These are phyloP conservation scores for Sisor rabdophorus DNA, from an alignment of 2,113 vertebrate species.

Conservation along the genomic window DNA sequence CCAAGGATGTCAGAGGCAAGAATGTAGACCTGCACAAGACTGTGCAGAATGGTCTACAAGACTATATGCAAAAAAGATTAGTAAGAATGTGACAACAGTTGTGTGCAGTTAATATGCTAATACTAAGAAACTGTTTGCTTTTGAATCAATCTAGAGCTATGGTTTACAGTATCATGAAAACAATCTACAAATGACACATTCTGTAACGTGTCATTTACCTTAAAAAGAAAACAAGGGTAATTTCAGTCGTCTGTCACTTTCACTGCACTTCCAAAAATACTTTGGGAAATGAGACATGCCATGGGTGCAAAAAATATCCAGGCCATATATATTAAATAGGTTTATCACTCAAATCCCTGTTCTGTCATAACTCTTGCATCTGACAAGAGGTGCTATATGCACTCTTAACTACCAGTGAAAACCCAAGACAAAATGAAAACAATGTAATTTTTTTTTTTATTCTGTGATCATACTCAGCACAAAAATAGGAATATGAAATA, in stretches of 20 bases:
- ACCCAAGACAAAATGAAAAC: not conserved
- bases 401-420: not conserved
- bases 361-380: not conserved
- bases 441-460: not conserved
- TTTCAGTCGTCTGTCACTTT: not conserved
- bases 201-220: not conserved
- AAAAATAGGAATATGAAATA: not conserved
- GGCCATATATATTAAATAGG: not conserved
- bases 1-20: too few species aligned
- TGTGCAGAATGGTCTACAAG: too few species aligned
- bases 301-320: not conserved
- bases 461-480: not conserved
- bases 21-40: too few species aligned
- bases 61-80: too few species aligned
- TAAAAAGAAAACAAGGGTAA: not conserved
- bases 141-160: not conserved
- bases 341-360: not conserved
- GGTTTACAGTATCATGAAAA: not conserved
- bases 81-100: too few species aligned
- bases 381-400: not conserved
- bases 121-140: not conserved
- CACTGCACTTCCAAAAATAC: not conserved
- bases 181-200: not conserved
- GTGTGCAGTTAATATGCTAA: not conserved
- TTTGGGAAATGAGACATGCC: not conserved